phyloP scores from a whole-genome alignment of 2,113 vertebrate species.

The Myotis brandtii region DNA sequence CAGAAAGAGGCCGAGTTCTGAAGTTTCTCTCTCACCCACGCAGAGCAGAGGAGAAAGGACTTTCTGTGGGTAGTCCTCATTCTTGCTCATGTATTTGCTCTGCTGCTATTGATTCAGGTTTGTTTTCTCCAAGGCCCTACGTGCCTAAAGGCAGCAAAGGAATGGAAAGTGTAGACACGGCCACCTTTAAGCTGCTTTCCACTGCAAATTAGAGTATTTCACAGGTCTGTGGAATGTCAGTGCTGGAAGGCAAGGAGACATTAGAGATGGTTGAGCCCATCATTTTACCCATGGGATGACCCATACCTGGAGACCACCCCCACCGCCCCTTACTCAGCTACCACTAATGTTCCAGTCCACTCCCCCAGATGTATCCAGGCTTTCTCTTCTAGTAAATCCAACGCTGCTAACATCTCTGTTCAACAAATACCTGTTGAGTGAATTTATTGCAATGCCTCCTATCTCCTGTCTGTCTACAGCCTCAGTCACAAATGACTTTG shows the following conservation, averaged over 20 bases:
- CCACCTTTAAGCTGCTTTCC: background rate
- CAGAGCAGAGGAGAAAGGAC: background rate
- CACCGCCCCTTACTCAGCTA: background rate
- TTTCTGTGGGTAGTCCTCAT: background rate
- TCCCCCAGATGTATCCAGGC: background rate
- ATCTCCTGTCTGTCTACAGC: background rate
- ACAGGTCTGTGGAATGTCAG: background rate
- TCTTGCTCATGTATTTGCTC: background rate
- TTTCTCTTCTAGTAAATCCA: background rate
- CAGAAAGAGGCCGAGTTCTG: background rate
- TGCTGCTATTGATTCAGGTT: background rate
- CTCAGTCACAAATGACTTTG: background rate
- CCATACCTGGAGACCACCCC: background rate
- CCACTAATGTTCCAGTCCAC: fast-evolving
- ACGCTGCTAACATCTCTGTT: background rate
- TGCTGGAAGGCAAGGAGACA: background rate
- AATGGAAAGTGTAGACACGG: too few species aligned
- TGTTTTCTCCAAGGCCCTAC: background rate
- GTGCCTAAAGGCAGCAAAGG: background rate
- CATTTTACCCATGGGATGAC: background rate
- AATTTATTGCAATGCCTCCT: background rate
- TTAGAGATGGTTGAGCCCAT: too few species aligned
- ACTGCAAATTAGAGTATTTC: background rate
- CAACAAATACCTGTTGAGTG: background rate
- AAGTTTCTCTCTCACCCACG: background rate